Evolutionary conservation across 1,140 invertebrate species (phyloP).

Genomic region (Liolophura sinensis): DNA sequence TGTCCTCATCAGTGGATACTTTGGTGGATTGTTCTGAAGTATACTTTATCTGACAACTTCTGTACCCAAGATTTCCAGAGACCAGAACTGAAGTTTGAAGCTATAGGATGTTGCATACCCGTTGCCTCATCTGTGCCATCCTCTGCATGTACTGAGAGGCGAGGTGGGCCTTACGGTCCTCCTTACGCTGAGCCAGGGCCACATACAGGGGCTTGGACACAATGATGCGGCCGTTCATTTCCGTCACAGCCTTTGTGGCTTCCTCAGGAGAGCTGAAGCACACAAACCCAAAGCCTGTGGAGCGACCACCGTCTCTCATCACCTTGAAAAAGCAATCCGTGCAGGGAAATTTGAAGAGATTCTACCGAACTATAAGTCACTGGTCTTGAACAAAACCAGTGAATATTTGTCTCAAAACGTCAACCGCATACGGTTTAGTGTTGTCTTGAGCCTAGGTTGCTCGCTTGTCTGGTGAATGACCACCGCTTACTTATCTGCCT

Average conservation of each 20-base stretch:
- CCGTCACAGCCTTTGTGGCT: conserved; percentile 97
- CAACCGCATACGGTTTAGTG: too few relatives aligned
- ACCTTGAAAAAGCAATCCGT: conserved; percentile 36
- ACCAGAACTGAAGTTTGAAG: too few relatives aligned
- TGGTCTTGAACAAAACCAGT: too few relatives aligned
- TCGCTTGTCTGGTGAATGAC: too few relatives aligned
- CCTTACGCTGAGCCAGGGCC: conserved; percentile 97
- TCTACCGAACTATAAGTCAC: too few relatives aligned
- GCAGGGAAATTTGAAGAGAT: neutral
- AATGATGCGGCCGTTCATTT: conserved; percentile 95
- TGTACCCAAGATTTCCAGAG: too few relatives aligned
- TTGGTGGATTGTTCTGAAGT: too few relatives aligned
- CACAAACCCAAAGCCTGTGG: conserved; percentile 97
- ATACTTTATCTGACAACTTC: too few relatives aligned
- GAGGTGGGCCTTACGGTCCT: conserved; percentile 96
- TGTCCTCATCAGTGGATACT: too few relatives aligned
- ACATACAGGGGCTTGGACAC: conserved; percentile 97
- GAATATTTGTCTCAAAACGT: too few relatives aligned
- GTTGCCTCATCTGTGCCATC: conserved; percentile 93
- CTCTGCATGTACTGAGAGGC: conserved; percentile 97
- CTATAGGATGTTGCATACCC: conserved; percentile 57
- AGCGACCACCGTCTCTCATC: conserved; percentile 61
- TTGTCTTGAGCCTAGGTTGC: too few relatives aligned
- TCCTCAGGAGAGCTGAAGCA: conserved; percentile 97
- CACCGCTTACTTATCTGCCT: too few relatives aligned